Evolutionary conservation across 2,797 vertebrate species (phyloP).

Genomic region (Calcarius lapponicus): DNA sequence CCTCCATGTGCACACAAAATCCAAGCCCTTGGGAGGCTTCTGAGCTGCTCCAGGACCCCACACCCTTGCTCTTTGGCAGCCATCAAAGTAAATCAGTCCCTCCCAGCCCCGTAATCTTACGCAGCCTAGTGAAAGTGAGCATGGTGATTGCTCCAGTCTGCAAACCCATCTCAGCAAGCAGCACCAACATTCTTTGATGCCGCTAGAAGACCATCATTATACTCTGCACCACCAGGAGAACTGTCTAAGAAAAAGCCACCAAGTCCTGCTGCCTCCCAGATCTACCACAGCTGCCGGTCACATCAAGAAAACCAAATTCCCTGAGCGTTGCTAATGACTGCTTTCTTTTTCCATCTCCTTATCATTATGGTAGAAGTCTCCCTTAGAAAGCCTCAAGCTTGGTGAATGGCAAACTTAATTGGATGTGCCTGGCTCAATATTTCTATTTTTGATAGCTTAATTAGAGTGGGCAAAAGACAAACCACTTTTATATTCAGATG

Average conservation of each 20-base stretch:
- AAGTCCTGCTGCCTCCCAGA: background rate
- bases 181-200: background rate
- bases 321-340: background rate
- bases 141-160: background rate
- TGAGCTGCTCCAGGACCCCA: background rate
- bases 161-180: background rate
- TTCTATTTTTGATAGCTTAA: conserved; percentile 62
- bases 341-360: conserved; percentile 50
- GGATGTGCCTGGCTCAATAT: background rate
- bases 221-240: background rate
- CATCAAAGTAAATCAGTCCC: background rate
- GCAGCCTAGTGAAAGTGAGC: fast-evolving
- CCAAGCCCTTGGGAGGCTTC: background rate
- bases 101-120: background rate
- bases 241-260: conserved; percentile 45
- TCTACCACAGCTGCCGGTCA: background rate
- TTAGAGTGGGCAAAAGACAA: conserved; percentile 40
- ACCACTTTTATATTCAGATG: background rate
- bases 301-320: background rate
- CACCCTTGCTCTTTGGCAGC: background rate
- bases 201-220: background rate
- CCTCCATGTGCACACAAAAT: background rate
- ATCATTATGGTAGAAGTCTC: conserved; percentile 22
- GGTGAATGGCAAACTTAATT: conserved; percentile 31
- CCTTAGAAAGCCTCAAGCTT: background rate